A percentile compares a stretch with the other conserved stretches of the same genome.
Conservation (phyloP, 23 tunicate species). For the Aplidium turbinatum region DNA sequence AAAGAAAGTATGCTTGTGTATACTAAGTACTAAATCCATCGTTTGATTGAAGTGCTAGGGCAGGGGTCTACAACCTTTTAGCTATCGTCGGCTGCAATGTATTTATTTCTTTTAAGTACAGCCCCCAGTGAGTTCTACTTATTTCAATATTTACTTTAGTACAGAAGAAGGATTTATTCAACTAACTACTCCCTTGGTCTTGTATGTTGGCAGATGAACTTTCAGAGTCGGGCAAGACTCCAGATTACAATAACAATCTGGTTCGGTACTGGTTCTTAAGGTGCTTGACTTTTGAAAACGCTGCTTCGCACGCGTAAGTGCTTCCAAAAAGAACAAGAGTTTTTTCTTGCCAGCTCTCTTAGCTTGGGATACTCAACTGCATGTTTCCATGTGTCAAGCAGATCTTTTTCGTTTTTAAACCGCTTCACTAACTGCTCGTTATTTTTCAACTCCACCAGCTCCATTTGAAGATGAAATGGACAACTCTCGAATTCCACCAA, state of each 20-base stretch:
- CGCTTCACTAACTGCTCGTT: constrained; percentile 30
- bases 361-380: constrained; percentile 33
- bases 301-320: constrained; percentile 67
- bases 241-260: constrained; percentile 36
- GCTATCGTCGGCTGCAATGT: too few relatives aligned
- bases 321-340: constrained; percentile 50
- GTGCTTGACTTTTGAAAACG: constrained; percentile 27
- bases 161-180: too few relatives aligned
- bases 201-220: too few relatives aligned
- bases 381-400: constrained; percentile 32
- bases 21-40: too few relatives aligned
- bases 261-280: constrained; percentile 33
- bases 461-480: constrained; percentile 48
- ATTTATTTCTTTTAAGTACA: too few relatives aligned
- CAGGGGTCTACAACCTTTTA: too few relatives aligned
- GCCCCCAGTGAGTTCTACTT: too few relatives aligned
- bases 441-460: constrained; percentile 52
- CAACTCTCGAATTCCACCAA: constrained; percentile 47
- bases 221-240: constrained; percentile 28
- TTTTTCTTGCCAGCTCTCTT: constrained; percentile 37
- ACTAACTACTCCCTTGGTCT: too few relatives aligned
- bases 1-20: too few relatives aligned
- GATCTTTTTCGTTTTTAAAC: constrained; percentile 40
- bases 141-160: too few relatives aligned
- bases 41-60: too few relatives aligned